phyloP scores from a whole-genome alignment of 2,113 vertebrate genomes.

The Xiphorhynchus elegans region DNA sequence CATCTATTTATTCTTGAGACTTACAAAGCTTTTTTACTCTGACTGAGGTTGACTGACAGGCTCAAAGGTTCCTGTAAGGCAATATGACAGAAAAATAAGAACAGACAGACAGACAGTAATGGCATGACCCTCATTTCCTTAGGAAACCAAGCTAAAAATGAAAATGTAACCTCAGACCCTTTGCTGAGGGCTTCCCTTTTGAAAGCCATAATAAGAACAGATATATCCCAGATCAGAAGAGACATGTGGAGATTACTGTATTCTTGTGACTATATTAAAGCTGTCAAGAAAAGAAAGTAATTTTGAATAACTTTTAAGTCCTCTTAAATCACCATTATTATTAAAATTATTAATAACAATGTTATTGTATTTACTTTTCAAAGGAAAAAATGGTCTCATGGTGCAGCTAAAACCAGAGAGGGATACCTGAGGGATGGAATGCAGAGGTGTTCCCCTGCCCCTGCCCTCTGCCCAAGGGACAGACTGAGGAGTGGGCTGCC shows the following conservation, averaged over 20 bases:
- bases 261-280: background rate
- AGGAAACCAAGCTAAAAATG: conserved; percentile 53
- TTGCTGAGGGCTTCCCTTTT: conserved; percentile 29
- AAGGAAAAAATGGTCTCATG: background rate
- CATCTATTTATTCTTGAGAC: background rate
- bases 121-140: conserved; percentile 26
- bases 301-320: background rate
- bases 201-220: background rate
- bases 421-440: background rate
- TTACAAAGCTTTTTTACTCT: background rate
- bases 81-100: conserved; percentile 30
- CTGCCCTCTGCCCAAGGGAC: background rate
- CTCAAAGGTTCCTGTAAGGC: conserved; percentile 36
- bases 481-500: background rate
- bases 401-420: background rate
- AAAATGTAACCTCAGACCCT: conserved; percentile 48
- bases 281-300: background rate
- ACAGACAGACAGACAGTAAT: conserved; percentile 33
- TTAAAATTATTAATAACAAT: background rate
- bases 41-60: background rate
- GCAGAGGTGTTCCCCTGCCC: background rate
- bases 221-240: background rate
- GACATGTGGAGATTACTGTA: background rate
- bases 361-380: background rate
- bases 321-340: background rate